Conservation (phyloP, 2,797 vertebrate species). For the Amblyopsis hoosieri region DNA sequence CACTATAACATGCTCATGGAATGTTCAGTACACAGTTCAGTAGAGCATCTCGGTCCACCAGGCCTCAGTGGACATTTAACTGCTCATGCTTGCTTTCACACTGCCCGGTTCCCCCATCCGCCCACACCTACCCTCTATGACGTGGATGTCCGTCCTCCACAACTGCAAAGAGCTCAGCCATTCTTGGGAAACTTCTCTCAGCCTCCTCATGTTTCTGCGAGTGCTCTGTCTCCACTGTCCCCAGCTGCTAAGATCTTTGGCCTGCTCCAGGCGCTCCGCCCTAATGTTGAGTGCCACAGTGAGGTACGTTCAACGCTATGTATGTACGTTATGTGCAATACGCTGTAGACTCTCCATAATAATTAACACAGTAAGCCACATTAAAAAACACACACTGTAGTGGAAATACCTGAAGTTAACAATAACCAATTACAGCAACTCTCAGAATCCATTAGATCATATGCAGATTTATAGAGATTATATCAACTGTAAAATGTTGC, state of each 20-base stretch:
- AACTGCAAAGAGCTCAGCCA: constrained; percentile 80
- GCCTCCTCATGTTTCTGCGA: constrained; percentile 74
- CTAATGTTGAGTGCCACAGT: constrained; percentile 39
- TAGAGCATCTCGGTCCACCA: too few species aligned
- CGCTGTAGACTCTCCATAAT: not conserved
- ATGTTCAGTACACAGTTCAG: too few species aligned
- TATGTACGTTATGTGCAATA: not conserved
- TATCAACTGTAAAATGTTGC: not conserved
- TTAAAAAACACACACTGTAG: too few species aligned
- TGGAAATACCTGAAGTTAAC: too few species aligned
- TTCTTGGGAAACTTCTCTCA: constrained; percentile 69
- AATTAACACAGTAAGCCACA: not conserved
- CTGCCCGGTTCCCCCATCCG: not conserved
- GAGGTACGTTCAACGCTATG: not conserved
- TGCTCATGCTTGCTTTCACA: not conserved
- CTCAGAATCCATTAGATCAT: too few species aligned
- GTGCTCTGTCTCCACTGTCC: constrained; percentile 77
- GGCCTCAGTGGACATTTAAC: not conserved
- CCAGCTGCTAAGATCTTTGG: constrained; percentile 66
- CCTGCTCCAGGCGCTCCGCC: constrained; percentile 56
- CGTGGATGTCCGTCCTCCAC: constrained; percentile 87
- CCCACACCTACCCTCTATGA: constrained; percentile 85
- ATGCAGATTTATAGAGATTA: too few species aligned
- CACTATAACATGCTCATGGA: too few species aligned
- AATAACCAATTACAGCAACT: not conserved